Evolutionary conservation across 2,888 invertebrate species (phyloP), one percentile per base, ranked within the genome.

Genomic region (Pegoplata infirma): DNA sequence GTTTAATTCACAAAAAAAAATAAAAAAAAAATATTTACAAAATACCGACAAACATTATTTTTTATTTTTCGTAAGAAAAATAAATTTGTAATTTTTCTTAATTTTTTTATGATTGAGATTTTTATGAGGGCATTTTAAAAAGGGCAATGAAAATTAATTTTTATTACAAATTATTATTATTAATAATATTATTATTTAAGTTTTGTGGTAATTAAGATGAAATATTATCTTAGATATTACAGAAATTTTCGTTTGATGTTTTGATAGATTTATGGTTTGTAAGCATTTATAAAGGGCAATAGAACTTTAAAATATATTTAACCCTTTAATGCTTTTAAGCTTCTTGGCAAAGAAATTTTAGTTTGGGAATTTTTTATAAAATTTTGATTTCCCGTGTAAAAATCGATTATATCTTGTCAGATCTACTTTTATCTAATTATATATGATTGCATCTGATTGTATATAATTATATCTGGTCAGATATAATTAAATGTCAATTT

Each of bases 1-100:
- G 23, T 82, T 82, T 80, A 47, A 47, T 66, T 21, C 40, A 21
- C 55, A 53, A 59, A 51, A 58, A 14, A 46, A 14, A 66, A 49
- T 32, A 56, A 5, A n/a, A n/a, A n/a, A n/a, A n/a, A n/a, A n/a
- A 32, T 16, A 21, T 28, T 66, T 36, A 28, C 6, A 71, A 53
- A 55, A 61, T 19, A 19, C n/a, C 40, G 7, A 59, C 12, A 61
- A 53, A 51, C 23, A 25, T 16, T 19, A 14, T 14, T 51, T n/a
- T n/a, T 40, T 25, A 10, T 51, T 36, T 36, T 21, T 53, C 21
- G 2, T 40, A 40, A 40, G 36, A 32, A 32, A 32, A 28, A 28
- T 8, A 32, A 10, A 10, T 25, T n/a, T 23, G 7, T 58, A 7
- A n/a, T 58, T n/a, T 40, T 56, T 44, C n/a, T 21, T 19, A n/a